Percentiles rank a stretch among this genome's conserved stretches.
phyloP scores from a whole-genome alignment of 2,888 invertebrate genomes.

The Synergus gifuensis region DNA sequence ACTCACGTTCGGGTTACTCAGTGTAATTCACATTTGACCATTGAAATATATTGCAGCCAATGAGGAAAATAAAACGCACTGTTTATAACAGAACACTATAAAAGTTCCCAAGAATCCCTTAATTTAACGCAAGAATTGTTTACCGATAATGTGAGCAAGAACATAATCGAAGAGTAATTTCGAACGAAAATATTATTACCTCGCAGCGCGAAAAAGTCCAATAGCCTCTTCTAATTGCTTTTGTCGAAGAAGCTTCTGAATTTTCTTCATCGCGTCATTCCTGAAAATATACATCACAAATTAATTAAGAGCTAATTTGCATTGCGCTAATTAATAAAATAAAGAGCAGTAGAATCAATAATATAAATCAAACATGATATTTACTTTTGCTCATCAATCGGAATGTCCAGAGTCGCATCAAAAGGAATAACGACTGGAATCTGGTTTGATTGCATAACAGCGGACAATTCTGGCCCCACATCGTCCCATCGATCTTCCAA shows the following conservation, averaged over 20 bases:
- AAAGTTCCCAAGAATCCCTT: background rate
- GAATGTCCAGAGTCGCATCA: conserved; percentile 90
- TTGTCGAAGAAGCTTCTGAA: conserved; percentile 87
- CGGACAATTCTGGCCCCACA: conserved; percentile 82
- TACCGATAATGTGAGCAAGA: background rate
- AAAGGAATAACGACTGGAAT: conserved; percentile 87
- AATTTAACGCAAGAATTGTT: background rate
- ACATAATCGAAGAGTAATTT: background rate
- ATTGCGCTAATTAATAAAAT: conserved; percentile 39
- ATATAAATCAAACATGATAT: conserved; percentile 58
- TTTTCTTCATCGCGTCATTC: conserved; percentile 90
- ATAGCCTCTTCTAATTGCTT: conserved; percentile 88
- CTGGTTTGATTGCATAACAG: conserved; percentile 80
- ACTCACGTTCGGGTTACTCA: conserved; percentile 57
- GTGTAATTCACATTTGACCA: conserved; percentile 56
- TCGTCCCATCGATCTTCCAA: conserved; percentile 84
- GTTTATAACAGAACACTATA: background rate
- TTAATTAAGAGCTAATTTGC: conserved; percentile 29
- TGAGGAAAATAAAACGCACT: conserved; percentile 33
- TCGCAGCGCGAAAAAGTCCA: conserved; percentile 88
- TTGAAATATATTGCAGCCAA: conserved; percentile 56
- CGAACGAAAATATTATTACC: conserved; percentile 76
- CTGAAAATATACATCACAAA: conserved; percentile 77
- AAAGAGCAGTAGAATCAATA: conserved; percentile 25
- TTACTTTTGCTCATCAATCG: conserved; percentile 94